Percentiles rank a stretch among this genome's conserved stretches.
These are phyloP conservation scores for Crax fasciolata DNA, from an alignment of 2,797 vertebrate species.

Conservation along the genomic window DNA sequence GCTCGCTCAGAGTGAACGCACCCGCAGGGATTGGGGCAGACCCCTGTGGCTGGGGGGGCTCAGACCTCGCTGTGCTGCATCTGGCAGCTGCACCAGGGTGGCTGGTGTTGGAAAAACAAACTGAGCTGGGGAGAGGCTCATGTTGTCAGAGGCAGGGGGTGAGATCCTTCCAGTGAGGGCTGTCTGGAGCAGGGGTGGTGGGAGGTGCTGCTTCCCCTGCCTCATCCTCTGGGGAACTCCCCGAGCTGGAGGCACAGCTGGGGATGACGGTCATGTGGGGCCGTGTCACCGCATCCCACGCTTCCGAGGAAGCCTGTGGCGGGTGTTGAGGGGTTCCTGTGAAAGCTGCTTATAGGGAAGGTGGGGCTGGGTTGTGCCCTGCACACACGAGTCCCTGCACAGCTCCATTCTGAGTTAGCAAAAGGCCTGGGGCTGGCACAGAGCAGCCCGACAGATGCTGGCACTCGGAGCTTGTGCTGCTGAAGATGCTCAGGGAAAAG, in stretches of 20 bases:
- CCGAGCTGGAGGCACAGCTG: background rate
- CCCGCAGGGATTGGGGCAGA: background rate
- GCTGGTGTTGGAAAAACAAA: background rate
- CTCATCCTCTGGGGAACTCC: background rate
- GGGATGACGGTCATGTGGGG: fast-evolving
- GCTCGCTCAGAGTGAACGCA: fast-evolving
- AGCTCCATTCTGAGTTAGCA: too few relatives aligned
- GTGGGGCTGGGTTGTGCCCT: background rate
- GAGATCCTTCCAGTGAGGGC: background rate
- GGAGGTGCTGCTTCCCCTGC: background rate
- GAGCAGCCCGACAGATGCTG: slow-evolving; percentile 7
- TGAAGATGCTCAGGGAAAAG: background rate
- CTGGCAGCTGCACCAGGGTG: background rate
- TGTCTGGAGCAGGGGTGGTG: background rate
- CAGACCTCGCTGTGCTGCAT: background rate
- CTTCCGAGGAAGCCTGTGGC: background rate
- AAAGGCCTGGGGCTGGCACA: background rate
- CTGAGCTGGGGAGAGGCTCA: background rate
- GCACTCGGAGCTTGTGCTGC: background rate
- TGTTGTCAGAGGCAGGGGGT: background rate
- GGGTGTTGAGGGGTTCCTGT: background rate
- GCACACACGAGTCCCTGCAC: background rate
- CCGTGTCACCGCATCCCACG: fast-evolving
- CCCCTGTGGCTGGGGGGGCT: background rate
- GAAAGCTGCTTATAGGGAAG: background rate